A percentile compares a stretch with the other conserved stretches of the same genome.
phyloP scores from a whole-genome alignment of 2,113 vertebrate genomes.

The Dicerorhinus sumatrensis region DNA sequence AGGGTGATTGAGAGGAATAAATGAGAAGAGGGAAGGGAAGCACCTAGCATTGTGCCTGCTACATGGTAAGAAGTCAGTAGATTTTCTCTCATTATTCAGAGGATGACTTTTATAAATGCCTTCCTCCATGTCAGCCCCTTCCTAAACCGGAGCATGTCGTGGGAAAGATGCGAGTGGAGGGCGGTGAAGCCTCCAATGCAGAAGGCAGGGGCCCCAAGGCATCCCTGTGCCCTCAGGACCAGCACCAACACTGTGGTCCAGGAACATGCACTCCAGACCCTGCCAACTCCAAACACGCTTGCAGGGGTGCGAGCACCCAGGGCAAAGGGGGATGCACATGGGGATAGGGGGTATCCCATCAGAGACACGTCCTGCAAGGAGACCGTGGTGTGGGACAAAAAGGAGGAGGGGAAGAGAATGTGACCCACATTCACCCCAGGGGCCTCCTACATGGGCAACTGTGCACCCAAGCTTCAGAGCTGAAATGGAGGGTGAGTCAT shows the following conservation, averaged over 20 bases:
- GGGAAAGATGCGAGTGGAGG: rapidly evolving
- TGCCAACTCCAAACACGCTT: neutral
- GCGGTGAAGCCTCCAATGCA: neutral
- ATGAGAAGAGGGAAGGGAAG: neutral
- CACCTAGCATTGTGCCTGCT: neutral
- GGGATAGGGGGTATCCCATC: neutral
- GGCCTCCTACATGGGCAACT: neutral
- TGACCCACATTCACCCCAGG: neutral
- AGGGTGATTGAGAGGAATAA: neutral
- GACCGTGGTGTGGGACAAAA: neutral
- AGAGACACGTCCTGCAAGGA: neutral
- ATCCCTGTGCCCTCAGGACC: neutral
- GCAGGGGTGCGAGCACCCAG: neutral
- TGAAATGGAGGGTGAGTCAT: neutral
- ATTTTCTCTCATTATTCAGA: neutral
- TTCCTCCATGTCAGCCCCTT: neutral
- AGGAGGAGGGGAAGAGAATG: no score
- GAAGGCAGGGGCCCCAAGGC: neutral
- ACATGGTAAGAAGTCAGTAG: neutral
- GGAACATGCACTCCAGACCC: neutral
- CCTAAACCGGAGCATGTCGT: neutral
- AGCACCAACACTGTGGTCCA: neutral
- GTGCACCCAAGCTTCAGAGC: neutral
- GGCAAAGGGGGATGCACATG: neutral
- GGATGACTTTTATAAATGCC: neutral